These are phyloP conservation scores for Stegostoma tigrinum DNA, from an alignment of 2,113 vertebrate genomes.

Conservation along the genomic window DNA sequence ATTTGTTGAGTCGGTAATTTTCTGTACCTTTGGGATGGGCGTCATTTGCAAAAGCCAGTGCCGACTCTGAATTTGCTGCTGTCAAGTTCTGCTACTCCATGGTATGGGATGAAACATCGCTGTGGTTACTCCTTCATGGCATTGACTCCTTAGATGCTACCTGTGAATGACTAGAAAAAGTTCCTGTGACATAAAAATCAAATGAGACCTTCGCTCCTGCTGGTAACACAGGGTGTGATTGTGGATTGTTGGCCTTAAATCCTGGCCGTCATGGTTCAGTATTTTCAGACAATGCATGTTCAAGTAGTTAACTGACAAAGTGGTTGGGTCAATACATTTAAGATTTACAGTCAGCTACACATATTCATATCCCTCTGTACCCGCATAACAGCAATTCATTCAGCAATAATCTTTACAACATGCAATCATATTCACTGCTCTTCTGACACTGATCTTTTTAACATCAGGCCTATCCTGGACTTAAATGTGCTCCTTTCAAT, in stretches of 20 bases:
- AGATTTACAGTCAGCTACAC: not conserved
- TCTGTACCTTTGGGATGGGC: not conserved
- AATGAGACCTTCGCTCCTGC: not conserved
- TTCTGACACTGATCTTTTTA: not conserved
- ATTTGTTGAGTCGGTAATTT: not conserved
- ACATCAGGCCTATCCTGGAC: not conserved
- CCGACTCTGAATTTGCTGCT: not conserved
- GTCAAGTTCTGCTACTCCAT: not conserved
- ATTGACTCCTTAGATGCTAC: not conserved
- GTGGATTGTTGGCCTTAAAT: not conserved
- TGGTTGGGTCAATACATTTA: not conserved
- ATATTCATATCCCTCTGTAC: not conserved
- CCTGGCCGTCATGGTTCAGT: not conserved
- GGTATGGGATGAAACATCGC: not conserved
- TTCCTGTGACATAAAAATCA: not conserved
- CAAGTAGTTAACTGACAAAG: not conserved
- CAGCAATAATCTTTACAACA: not conserved
- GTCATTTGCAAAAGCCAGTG: not conserved
- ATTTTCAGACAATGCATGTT: not conserved
- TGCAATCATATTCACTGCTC: not conserved
- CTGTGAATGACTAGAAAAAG: not conserved
- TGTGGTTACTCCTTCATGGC: not conserved
- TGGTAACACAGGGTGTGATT: not conserved
- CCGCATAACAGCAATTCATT: not conserved
- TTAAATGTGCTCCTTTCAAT: not conserved